Base-by-base conservation (phyloP, 2,113 vertebrate species). In the Tapirus terrestris region DNA sequence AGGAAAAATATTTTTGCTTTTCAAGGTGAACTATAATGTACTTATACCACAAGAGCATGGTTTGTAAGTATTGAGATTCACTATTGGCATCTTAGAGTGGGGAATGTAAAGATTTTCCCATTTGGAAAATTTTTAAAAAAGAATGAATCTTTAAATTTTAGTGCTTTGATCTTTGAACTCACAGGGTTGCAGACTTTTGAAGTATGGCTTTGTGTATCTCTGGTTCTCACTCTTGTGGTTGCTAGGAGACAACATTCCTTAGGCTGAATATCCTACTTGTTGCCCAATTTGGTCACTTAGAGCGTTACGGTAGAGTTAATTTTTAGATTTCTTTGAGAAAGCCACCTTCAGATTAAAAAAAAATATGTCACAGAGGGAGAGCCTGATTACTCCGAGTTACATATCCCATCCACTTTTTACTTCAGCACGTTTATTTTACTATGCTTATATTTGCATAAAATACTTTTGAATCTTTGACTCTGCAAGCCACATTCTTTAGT, bases 211-310 rank as follows among this genome's bases (percentile, higher is more conserved):
- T 98, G 94, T 97, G 10, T 90, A 76, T 96, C 82, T 91, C 95
- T 92, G 67, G 63, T 58, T 98, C 88, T 97, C 77, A 85, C 97
- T 97, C 94, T 91, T 94, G 29, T 92, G 77, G 97, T 97, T 98
- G 96, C 97, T 98, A 97, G 86, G 97, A 97, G 83, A 97, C 97
- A 96, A 13, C 92, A 96, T 98, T 96, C 97, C 94, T 96, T 76
- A 90, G 97, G 79, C 75, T 91, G 94, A 96, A 79, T 96, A 93
- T 97, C 67, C 93, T 86, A 96, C 85, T 95, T 93, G 88, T 76
- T 91, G 79, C 89, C 56, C 84, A 83, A 18, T 88, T 82, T 96
- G 94, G 89, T 98, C 94, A 95, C 60, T 27, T 68, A 33, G 67
- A 95, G 85, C 96, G 39, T 97, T 94, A 81, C 43, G 79, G 65